phyloP scores from a whole-genome alignment of 1,140 invertebrate genomes.

The Drosophila busckii region DNA sequence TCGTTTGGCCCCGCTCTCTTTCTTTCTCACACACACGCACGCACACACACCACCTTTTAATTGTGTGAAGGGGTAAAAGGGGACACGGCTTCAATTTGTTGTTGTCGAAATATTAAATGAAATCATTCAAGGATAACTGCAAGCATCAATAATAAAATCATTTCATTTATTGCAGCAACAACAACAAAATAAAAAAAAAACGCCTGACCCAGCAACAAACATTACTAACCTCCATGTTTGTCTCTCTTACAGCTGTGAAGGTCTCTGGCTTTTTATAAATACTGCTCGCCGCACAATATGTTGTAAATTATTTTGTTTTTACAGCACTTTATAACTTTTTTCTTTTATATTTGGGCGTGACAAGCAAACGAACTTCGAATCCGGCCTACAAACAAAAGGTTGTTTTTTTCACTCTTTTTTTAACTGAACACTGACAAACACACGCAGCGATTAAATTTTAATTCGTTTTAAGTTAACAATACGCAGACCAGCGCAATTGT shows the following conservation, averaged over 20 bases:
- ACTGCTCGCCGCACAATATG: constrained; percentile 22
- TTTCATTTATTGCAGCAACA: constrained; percentile 36
- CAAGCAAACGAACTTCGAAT: constrained; percentile 40
- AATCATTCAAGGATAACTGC: constrained; percentile 66
- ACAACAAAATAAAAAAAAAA: constrained; percentile 11
- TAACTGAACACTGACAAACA: constrained; percentile 18
- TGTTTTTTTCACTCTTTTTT: constrained; percentile 18
- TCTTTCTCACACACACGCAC: background rate
- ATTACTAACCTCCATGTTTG: constrained; percentile 60
- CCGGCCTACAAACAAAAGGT: constrained; percentile 34
- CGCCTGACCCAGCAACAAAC: constrained; percentile 3
- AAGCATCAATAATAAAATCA: constrained; percentile 59
- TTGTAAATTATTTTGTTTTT: constrained; percentile 30
- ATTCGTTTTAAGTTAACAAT: no score
- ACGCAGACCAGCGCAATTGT: constrained; percentile 42
- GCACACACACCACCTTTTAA: constrained; percentile 24
- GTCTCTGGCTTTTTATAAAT: constrained; percentile 23
- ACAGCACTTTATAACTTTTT: constrained; percentile 35
- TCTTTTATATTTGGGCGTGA: constrained; percentile 61
- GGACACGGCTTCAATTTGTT: constrained; percentile 35
- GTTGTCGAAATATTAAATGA: constrained; percentile 53
- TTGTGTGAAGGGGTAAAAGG: constrained; percentile 8
- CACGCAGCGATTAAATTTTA: constrained; percentile 20
- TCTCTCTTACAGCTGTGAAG: constrained; percentile 18
- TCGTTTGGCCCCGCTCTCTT: constrained; percentile 25